Conservation (phyloP, 2,888 invertebrate genomes). For the Geophilus truncorum region DNA sequence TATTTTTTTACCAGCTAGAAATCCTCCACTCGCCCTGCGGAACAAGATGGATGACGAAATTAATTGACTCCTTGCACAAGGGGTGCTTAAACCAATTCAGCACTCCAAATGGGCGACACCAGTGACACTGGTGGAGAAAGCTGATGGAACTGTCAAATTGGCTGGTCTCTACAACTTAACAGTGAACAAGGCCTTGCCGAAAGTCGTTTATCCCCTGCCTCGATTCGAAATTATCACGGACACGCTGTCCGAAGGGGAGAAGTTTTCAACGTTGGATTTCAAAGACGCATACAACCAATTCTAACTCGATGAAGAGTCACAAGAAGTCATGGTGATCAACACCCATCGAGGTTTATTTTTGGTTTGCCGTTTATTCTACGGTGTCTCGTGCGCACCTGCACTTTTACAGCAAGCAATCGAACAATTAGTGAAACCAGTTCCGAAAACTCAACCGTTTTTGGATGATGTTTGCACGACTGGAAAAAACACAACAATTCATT, state of each 20-base stretch:
- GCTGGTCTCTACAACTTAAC: constrained; percentile 15
- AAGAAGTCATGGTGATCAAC: background rate
- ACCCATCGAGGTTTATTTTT: background rate
- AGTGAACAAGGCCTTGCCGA: background rate
- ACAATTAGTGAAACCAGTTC: background rate
- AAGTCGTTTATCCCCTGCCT: background rate
- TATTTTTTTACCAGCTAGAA: background rate
- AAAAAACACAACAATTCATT: background rate
- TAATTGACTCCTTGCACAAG: background rate
- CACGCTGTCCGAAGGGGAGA: background rate
- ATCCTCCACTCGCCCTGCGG: background rate
- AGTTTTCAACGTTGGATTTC: background rate
- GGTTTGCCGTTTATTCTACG: background rate
- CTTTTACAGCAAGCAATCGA: background rate
- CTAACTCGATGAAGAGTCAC: background rate
- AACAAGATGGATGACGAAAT: background rate
- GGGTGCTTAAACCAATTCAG: background rate
- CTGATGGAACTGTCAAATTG: background rate
- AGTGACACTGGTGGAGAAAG: background rate
- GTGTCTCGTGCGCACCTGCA: background rate
- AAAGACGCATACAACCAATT: constrained; percentile 1
- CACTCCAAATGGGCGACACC: background rate
- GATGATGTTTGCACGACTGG: background rate
- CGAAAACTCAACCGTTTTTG: background rate
- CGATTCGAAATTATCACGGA: background rate